phyloP scores from a whole-genome alignment of 2,113 vertebrate genomes.

The Butorides virescens region DNA sequence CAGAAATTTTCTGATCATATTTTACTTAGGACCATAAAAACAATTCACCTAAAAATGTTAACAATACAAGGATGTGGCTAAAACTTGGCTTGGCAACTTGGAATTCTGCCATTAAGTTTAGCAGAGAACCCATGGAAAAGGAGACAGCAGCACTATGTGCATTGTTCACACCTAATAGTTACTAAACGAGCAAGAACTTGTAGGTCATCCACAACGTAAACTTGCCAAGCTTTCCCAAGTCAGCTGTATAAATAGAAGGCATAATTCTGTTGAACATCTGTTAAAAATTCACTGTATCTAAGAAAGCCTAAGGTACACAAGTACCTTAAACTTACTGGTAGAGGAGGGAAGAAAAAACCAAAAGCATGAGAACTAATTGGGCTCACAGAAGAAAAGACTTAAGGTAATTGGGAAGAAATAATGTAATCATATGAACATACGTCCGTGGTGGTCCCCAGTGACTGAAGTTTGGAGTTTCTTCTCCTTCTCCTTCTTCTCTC shows the following conservation, averaged over 20 bases:
- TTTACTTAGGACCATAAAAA: background rate
- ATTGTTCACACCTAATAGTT: slow-evolving; percentile 46
- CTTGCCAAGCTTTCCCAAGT: slow-evolving; percentile 3
- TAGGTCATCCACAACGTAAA: slow-evolving; percentile 5
- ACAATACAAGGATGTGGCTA: slow-evolving; percentile 18
- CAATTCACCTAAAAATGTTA: slow-evolving; percentile 10
- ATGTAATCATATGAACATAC: slow-evolving; percentile 65
- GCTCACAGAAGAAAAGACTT: background rate
- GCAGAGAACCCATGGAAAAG: background rate
- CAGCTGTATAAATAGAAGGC: slow-evolving; percentile 42
- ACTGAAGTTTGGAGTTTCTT: slow-evolving; percentile 93
- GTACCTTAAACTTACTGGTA: slow-evolving; percentile 11
- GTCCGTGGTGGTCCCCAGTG: slow-evolving; percentile 93
- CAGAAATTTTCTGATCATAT: background rate
- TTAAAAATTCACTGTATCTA: slow-evolving; percentile 33
- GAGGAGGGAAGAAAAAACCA: background rate
- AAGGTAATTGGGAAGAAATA: background rate
- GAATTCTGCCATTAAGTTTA: background rate
- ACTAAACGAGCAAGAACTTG: slow-evolving; percentile 35
- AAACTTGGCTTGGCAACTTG: background rate
- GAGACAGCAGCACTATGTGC: background rate
- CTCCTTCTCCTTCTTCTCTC: slow-evolving; percentile 94
- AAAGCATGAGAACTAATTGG: background rate
- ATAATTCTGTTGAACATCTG: slow-evolving; percentile 33
- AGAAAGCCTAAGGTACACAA: slow-evolving; percentile 17